Conservation (phyloP, 2,888 invertebrate species). For the Tenthredo notha region DNA sequence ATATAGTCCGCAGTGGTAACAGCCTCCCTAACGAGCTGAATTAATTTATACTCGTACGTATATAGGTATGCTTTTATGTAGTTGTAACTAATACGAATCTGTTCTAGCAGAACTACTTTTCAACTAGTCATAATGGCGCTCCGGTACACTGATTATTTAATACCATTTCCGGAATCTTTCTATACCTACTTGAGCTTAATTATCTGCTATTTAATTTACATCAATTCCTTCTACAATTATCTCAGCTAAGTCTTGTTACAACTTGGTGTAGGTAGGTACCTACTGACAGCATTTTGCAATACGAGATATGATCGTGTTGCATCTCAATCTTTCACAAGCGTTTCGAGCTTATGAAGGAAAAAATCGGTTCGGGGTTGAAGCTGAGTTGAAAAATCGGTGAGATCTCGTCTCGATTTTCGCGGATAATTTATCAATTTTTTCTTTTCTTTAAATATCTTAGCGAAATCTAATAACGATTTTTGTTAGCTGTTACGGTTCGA, state of each 20-base stretch:
- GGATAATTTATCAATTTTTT: too few species aligned
- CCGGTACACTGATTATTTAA: constrained; percentile 65
- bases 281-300: not conserved
- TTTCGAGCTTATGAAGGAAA: too few species aligned
- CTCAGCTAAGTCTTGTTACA: not conserved
- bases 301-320: not conserved
- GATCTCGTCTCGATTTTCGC: too few species aligned
- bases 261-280: not conserved
- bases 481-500: not conserved
- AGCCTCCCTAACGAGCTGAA: constrained; percentile 68
- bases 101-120: constrained; percentile 66
- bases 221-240: not conserved
- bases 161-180: constrained; percentile 49
- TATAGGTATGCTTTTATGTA: not conserved
- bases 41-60: constrained; percentile 68
- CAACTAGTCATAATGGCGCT: constrained; percentile 66
- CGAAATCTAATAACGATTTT: not conserved
- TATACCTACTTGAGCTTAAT: constrained; percentile 16
- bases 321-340: not conserved
- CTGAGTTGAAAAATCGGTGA: too few species aligned
- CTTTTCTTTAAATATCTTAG: not conserved
- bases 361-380: too few species aligned
- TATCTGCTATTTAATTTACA: constrained; percentile 9
- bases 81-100: constrained; percentile 45
- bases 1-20: constrained; percentile 18